Conservation (phyloP, 2,113 vertebrate genomes). For the Salvelinus fontinalis region DNA sequence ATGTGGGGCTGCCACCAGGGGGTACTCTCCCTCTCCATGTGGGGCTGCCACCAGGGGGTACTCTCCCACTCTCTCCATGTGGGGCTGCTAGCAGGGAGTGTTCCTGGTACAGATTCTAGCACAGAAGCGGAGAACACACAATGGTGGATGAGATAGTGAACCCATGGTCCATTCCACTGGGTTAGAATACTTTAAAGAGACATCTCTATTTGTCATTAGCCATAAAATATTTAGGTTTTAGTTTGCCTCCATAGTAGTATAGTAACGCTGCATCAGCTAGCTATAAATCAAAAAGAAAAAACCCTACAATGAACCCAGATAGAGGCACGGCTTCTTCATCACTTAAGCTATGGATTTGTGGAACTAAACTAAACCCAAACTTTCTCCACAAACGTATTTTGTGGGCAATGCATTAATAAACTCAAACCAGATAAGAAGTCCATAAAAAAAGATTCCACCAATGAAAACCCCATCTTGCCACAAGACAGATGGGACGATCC, state of each 20-base stretch:
- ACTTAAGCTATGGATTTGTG: background rate
- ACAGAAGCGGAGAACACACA: background rate
- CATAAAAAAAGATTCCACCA: constrained; percentile 28
- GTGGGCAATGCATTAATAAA: constrained; percentile 12
- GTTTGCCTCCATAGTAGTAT: too few relatives aligned
- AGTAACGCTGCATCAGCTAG: too few relatives aligned
- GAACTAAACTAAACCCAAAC: constrained; percentile 18
- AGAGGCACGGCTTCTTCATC: too few relatives aligned
- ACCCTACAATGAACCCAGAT: too few relatives aligned
- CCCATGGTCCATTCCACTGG: background rate
- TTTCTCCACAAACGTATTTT: constrained; percentile 25
- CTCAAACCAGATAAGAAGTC: constrained; percentile 43
- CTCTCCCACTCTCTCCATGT: background rate
- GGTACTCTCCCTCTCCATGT: too few relatives aligned
- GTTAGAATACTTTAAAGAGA: too few relatives aligned
- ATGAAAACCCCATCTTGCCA: constrained; percentile 21
- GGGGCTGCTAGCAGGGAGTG: constrained; percentile 25
- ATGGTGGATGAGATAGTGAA: background rate
- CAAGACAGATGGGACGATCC: constrained; percentile 31
- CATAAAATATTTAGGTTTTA: background rate
- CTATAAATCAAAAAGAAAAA: too few relatives aligned
- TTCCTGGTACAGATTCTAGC: background rate
- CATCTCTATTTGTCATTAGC: too few relatives aligned
- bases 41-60: background rate
- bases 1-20: too few relatives aligned